Conservation (phyloP, 2,888 invertebrate genomes). For the Trachelus troglodyta region DNA sequence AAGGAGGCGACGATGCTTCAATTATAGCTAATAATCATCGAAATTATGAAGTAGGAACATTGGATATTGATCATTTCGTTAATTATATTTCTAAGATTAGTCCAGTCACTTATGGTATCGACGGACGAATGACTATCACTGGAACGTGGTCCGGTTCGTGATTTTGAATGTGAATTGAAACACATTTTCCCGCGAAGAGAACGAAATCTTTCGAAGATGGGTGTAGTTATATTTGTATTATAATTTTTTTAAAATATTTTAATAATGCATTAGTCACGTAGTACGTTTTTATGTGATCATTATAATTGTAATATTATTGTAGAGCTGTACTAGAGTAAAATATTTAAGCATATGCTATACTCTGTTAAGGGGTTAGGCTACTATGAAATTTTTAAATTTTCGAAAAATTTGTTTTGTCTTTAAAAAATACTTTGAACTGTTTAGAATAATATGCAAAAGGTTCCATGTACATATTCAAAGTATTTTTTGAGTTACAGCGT, state of each 20-base stretch:
- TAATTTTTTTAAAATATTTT: not conserved
- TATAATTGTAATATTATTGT: not conserved
- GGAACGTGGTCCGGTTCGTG: not conserved
- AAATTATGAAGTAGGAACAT: constrained; percentile 66
- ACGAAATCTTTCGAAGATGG: not conserved
- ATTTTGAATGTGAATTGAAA: too few species aligned
- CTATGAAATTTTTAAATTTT: too few species aligned
- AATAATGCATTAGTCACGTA: not conserved
- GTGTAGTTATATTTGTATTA: not conserved
- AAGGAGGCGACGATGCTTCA: constrained; percentile 79
- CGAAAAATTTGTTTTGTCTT: too few species aligned
- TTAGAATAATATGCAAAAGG: too few species aligned
- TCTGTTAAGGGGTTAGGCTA: too few species aligned
- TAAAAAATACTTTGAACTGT: too few species aligned
- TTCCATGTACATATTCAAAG: too few species aligned
- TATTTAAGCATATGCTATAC: too few species aligned
- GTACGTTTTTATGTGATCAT: not conserved
- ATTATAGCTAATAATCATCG: constrained; percentile 68
- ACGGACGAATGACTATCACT: constrained; percentile 68
- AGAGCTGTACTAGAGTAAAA: not conserved
- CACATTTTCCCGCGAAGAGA: not conserved
- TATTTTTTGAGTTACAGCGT: too few species aligned
- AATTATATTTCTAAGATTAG: constrained; percentile 68
- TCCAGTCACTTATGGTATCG: constrained; percentile 68
- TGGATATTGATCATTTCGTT: constrained; percentile 71